phyloP scores from a whole-genome alignment of 2,797 vertebrate genomes.

The Lacerta viridis region DNA sequence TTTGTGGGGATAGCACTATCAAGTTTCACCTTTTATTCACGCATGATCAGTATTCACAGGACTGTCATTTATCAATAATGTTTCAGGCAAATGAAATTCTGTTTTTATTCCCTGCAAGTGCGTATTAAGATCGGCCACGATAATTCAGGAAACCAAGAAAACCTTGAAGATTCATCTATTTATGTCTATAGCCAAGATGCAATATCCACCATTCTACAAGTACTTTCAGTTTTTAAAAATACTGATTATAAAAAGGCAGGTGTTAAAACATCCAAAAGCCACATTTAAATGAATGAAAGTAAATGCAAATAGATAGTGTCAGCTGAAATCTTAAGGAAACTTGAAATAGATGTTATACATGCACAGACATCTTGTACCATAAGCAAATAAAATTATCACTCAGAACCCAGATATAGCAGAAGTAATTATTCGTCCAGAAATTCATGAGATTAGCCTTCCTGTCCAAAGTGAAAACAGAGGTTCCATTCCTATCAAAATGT shows the following conservation, averaged over 20 bases:
- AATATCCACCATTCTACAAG: background rate
- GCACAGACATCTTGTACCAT: slow-evolving; percentile 6
- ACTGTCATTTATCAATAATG: background rate
- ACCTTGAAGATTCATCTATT: background rate
- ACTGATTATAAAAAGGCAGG: background rate
- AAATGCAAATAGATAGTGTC: slow-evolving; percentile 64
- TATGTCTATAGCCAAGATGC: background rate
- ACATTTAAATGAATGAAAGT: slow-evolving; percentile 39
- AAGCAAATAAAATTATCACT: slow-evolving; percentile 42
- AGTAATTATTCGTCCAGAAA: slow-evolving; percentile 42
- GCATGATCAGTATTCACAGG: background rate
- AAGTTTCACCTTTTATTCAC: background rate
- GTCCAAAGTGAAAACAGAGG: background rate
- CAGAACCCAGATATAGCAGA: slow-evolving; percentile 24
- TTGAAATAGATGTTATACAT: background rate
- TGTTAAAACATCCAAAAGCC: background rate
- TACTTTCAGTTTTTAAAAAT: slow-evolving; percentile 6
- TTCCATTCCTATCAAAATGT: slow-evolving; percentile 29
- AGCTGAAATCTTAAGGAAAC: slow-evolving; percentile 44
- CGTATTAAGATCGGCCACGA: background rate
- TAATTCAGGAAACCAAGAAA: slow-evolving; percentile 34
- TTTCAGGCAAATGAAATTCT: background rate
- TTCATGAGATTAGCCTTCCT: slow-evolving; percentile 22
- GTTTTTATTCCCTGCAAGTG: background rate
- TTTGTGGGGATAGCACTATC: background rate